Evolutionary conservation across 2,888 invertebrate species (phyloP).

Genomic region (Drosophila hawaiiensis): DNA sequence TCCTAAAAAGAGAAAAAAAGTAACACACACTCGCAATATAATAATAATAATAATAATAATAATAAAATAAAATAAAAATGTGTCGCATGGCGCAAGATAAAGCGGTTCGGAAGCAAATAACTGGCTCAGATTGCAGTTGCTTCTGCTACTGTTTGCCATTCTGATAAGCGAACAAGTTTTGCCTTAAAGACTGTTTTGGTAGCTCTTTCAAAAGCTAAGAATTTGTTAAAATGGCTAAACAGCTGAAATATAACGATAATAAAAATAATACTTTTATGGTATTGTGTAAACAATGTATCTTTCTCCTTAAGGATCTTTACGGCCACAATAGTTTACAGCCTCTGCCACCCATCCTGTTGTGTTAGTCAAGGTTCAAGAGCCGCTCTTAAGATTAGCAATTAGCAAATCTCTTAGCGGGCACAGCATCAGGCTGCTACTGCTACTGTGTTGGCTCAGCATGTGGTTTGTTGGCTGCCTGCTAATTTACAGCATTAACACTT

Average conservation of each 20-base stretch:
- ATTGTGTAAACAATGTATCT: neutral
- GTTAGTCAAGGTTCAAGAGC: neutral
- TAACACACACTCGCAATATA: neutral
- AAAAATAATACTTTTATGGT: neutral
- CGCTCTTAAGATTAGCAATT: conserved; percentile 57
- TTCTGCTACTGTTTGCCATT: conserved; percentile 37
- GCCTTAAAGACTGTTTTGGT: neutral
- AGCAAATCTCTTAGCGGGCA: conserved; percentile 49
- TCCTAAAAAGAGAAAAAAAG: conserved; percentile 31
- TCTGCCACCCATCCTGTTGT: neutral
- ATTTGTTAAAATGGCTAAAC: neutral
- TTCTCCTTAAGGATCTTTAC: neutral
- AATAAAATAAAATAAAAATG: conserved; percentile 33
- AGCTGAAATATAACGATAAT: neutral
- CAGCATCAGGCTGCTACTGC: conserved; percentile 27
- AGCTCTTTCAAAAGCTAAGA: neutral
- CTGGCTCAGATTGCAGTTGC: conserved; percentile 64
- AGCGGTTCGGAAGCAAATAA: conserved; percentile 56
- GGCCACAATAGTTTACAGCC: neutral
- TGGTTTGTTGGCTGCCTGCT: conserved; percentile 44
- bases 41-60: conserved; percentile 48
- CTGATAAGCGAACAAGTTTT: neutral
- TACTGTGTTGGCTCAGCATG: conserved; percentile 65
- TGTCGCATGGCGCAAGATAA: conserved; percentile 70
- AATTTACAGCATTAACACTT: conserved; percentile 65